Percentiles rank a stretch among this genome's conserved stretches.
phyloP scores from a whole-genome alignment of 2,888 invertebrate genomes.

The Lutraria lutraria region DNA sequence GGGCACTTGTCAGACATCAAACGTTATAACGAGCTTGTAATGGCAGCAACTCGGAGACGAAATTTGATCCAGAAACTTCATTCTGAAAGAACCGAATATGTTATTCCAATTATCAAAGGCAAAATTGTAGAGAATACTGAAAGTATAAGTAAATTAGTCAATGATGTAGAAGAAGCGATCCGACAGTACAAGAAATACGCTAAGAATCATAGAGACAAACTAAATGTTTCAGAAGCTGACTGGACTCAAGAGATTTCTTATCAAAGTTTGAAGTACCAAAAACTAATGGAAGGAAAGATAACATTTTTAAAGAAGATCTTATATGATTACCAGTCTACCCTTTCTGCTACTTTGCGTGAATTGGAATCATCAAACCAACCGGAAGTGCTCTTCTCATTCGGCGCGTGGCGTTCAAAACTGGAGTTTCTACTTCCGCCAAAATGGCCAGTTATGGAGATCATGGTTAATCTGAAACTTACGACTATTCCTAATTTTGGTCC shows the following conservation, averaged over 20 bases:
- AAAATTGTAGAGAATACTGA: slow-evolving; percentile 48
- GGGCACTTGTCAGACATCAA: slow-evolving; percentile 59
- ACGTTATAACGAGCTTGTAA: slow-evolving; percentile 43
- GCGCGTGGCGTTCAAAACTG: slow-evolving; percentile 52
- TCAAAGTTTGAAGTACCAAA: slow-evolving; percentile 32
- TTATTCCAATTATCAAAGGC: slow-evolving; percentile 39
- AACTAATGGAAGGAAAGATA: slow-evolving; percentile 61
- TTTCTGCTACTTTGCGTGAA: slow-evolving; percentile 35
- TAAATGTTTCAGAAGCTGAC: slow-evolving; percentile 44
- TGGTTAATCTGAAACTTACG: slow-evolving; percentile 45
- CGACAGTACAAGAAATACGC: slow-evolving; percentile 45
- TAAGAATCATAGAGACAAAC: slow-evolving; percentile 50
- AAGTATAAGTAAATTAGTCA: slow-evolving; percentile 50
- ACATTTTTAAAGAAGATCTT: slow-evolving; percentile 47
- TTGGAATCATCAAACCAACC: slow-evolving; percentile 49
- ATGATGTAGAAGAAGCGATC: slow-evolving; percentile 28
- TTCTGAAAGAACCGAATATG: slow-evolving; percentile 25
- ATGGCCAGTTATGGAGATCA: slow-evolving; percentile 59
- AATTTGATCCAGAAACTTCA: slow-evolving; percentile 42
- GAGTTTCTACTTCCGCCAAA: slow-evolving; percentile 49
- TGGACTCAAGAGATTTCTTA: slow-evolving; percentile 46
- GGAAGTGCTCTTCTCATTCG: slow-evolving; percentile 54
- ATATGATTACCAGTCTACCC: background rate
- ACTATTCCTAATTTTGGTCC: slow-evolving; percentile 55
- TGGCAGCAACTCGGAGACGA: slow-evolving; percentile 54